A percentile compares a stretch with the other conserved stretches of the same genome.
Evolutionary conservation across 23 tunicate species (phyloP).

Genomic region (Trididemnum nubilum): DNA sequence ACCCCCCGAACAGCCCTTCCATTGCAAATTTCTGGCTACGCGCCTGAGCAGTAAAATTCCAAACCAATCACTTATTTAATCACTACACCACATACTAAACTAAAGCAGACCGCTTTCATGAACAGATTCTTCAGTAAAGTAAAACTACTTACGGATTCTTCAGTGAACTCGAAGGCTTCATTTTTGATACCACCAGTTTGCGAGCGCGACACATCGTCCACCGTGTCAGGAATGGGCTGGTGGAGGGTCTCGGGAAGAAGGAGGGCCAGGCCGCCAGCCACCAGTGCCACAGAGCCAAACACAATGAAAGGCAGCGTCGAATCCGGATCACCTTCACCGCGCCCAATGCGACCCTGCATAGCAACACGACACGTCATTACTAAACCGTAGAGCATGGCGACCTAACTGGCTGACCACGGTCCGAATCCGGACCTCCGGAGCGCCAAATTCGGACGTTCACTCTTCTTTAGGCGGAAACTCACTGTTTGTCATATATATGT

Average conservation of each 20-base stretch:
- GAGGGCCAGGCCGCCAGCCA: slow-evolving; percentile 41
- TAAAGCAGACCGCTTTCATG: too few species aligned
- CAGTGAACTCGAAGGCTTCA: background rate
- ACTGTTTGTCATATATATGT: too few species aligned
- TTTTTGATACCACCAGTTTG: background rate
- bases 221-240: slow-evolving; percentile 77
- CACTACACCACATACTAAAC: too few species aligned
- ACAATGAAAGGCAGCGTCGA: slow-evolving; percentile 63
- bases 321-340: background rate
- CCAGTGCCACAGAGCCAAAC: slow-evolving; percentile 49
- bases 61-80: too few species aligned
- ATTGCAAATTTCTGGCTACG: too few species aligned
- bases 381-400: background rate
- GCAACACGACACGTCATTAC: too few species aligned
- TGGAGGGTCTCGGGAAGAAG: slow-evolving; percentile 86
- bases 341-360: too few species aligned
- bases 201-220: slow-evolving; percentile 50
- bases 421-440: background rate
- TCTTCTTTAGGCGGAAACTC: too few species aligned
- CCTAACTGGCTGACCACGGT: background rate
- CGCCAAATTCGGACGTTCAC: too few species aligned
- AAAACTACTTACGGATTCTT: background rate
- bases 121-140: too few species aligned
- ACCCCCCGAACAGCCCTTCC: too few species aligned
- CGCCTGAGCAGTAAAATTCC: too few species aligned